Percentiles rank a stretch among this genome's conserved stretches.
Conservation (phyloP, 2,888 invertebrate genomes). For the Ormyrus rosae region DNA sequence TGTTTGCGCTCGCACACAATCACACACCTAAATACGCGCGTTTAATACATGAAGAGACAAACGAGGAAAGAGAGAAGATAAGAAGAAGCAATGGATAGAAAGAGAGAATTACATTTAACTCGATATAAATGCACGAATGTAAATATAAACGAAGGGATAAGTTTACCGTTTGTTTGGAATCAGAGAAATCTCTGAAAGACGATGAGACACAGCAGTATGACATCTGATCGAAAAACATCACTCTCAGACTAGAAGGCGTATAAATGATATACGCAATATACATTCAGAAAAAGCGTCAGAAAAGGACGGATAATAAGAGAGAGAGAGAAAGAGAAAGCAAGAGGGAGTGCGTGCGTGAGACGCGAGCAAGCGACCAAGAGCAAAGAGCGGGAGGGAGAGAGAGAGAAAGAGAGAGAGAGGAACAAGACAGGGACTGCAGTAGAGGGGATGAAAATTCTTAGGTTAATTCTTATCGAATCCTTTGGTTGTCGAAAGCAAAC, state of each 20-base stretch:
- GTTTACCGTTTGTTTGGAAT: not conserved
- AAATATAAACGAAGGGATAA: not conserved
- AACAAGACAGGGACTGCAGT: not conserved
- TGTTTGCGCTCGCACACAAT: slow-evolving; percentile 8
- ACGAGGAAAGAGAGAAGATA: not conserved
- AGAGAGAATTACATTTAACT: not conserved
- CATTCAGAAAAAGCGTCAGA: not conserved
- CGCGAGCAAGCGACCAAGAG: slow-evolving; percentile 17
- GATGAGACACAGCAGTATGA: not conserved
- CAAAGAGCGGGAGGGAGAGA: not conserved
- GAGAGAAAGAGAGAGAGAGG: slow-evolving; percentile 18
- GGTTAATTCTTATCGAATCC: slow-evolving; percentile 21
- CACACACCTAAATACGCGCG: not conserved
- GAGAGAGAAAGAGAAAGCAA: slow-evolving; percentile 9
- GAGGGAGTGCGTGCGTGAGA: not conserved
- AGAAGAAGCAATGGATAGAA: slow-evolving; percentile 12
- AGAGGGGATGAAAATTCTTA: slow-evolving; percentile 7
- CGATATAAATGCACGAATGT: not conserved
- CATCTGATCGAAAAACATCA: slow-evolving; percentile 8
- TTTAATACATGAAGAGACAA: not conserved
- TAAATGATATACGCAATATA: slow-evolving; percentile 5
- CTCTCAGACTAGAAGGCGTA: slow-evolving; percentile 2
- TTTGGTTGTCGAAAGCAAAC: not conserved
- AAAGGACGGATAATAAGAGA: not conserved
- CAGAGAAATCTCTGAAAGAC: not conserved